Evolutionary conservation across 2,113 vertebrate species (phyloP), one percentile per base, ranked within the genome.

Genomic region (Entelurus aequoreus): DNA sequence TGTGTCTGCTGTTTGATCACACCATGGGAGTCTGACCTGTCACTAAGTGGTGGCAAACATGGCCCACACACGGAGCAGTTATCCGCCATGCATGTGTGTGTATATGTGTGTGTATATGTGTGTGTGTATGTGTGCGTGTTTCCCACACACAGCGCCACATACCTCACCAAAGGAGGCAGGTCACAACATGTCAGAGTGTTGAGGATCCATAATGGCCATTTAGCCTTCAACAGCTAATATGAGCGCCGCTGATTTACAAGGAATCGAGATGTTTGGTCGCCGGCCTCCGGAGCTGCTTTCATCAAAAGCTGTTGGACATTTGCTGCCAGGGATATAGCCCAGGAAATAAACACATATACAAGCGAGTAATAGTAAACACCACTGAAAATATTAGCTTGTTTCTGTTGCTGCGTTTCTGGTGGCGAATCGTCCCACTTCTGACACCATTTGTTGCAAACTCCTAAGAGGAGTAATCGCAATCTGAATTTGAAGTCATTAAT

Each of bases 1-100:
- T 85, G 88, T 86, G 79, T 78, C 82, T 85, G 82, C 78, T 68
- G 89, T 90, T 90, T 90, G 89, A 90, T 90, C 89, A 87, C 79
- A 71, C 80, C 70, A 78, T 85, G 74, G 76, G 76, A 87, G 85
- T 78, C 82, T 87, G 86, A 88, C 85, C 88, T 89, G 88, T 88
- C 89, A 87, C 79, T 88, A 87, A 82, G 81, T 83, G 82, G 81
- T 84, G 84, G 87, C 82, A 83, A 88, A 88, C 89, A 85, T 37
- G 65, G 86, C 76, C 86, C 89, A 90, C 89, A 90, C 88, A 89
- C 87, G 48, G 76, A 71, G 87, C 55, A 48, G 68, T 11, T 3
- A 71, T 66, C 50, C 28, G 46, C 44, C 69, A 14, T 16, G 55
- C 55, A 44, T 62, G 65, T 64, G 68, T 67, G 68, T 64, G 75